phyloP scores from a whole-genome alignment of 1,140 invertebrate species.

The Neodiprion virginianus region DNA sequence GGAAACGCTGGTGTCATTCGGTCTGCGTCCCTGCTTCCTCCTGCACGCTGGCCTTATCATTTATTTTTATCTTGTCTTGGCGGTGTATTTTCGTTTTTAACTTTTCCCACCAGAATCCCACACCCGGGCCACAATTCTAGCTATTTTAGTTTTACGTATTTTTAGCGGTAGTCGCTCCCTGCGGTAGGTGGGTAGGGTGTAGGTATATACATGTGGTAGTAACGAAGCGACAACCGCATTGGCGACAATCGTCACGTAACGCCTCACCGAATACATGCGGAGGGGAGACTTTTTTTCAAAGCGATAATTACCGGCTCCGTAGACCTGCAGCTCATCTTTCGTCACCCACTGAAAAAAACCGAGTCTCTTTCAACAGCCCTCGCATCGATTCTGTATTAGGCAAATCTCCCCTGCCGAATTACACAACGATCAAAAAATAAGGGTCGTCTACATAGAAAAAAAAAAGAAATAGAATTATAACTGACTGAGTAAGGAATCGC shows the following conservation, averaged over 20 bases:
- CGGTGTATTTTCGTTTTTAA: conserved; percentile 47
- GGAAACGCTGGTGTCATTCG: background rate
- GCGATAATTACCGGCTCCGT: background rate
- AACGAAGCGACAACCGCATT: conserved; percentile 6
- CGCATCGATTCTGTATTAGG: too few relatives aligned
- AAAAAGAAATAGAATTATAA: background rate
- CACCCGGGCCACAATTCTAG: conserved; percentile 38
- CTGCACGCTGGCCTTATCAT: background rate
- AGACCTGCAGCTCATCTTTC: too few relatives aligned
- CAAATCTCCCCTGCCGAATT: too few relatives aligned
- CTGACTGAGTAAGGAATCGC: too few relatives aligned
- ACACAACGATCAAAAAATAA: background rate
- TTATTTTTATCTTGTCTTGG: conserved; percentile 14
- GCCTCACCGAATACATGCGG: background rate
- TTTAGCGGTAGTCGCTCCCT: conserved; percentile 37
- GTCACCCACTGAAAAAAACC: too few relatives aligned
- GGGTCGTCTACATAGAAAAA: background rate
- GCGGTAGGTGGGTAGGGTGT: background rate
- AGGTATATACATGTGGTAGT: background rate
- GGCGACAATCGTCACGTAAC: conserved; percentile 6
- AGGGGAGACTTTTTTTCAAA: conserved; percentile 3
- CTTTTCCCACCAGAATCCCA: conserved; percentile 43
- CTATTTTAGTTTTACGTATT: conserved; percentile 47
- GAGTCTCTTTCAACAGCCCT: too few relatives aligned
- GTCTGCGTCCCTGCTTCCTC: background rate